These are phyloP conservation scores for Sarcoramphus papa DNA, from an alignment of 2,797 vertebrate species.

Conservation along the genomic window DNA sequence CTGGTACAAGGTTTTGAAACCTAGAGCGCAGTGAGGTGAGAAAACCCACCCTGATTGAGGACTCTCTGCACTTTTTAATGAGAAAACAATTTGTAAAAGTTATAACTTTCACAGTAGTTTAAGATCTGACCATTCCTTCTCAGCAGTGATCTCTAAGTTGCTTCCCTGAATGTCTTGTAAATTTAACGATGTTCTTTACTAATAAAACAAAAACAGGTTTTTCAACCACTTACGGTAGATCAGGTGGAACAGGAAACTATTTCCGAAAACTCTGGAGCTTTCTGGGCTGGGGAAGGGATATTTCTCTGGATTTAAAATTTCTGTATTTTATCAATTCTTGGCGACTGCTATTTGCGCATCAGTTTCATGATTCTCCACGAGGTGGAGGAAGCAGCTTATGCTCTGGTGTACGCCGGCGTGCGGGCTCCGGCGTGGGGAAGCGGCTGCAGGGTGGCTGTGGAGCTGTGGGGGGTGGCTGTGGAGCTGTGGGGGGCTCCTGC, in stretches of 20 bases:
- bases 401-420: accelerated
- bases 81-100: not conserved
- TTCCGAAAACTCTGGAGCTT: not conserved
- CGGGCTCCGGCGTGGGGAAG: accelerated
- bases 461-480: not conserved
- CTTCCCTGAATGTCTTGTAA: not conserved
- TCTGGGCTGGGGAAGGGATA: not conserved
- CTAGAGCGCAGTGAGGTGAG: accelerated
- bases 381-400: slow-evolving; percentile 33
- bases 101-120: not conserved
- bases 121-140: not conserved
- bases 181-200: not conserved
- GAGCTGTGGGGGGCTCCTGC: not conserved
- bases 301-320: not conserved
- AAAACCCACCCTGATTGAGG: accelerated
- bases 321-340: not conserved
- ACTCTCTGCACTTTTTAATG: not conserved
- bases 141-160: not conserved
- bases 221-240: accelerated
- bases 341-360: not conserved
- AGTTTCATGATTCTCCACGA: slow-evolving; percentile 26
- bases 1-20: not conserved
- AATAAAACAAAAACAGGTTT: not conserved
- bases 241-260: not conserved
- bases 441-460: not conserved